Base-by-base conservation (phyloP, 2,113 vertebrate genomes). In the Melospiza melodia region DNA sequence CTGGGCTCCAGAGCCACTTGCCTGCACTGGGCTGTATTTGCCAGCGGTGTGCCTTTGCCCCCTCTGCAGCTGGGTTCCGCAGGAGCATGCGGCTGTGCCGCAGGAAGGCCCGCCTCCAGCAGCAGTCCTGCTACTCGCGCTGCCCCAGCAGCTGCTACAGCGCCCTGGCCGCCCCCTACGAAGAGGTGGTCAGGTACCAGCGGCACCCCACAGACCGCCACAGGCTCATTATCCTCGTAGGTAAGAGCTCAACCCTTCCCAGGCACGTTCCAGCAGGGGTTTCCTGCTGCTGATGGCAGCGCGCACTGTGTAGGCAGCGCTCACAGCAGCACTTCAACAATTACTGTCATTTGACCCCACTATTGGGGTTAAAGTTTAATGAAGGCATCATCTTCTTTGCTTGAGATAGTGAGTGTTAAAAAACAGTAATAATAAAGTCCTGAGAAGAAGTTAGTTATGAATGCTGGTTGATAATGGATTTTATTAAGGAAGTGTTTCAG, bases 101-200 rank as follows among this genome's bases (percentile, higher is more conserved):
- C 67, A 97, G 98, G 76, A 98, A 98, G 37, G 95, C 93, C 3
- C 94, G 94, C 74, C 94, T 93, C 94, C 92, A 76, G 67, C 98
- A 95, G 88, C 97, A 96, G 21, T 95, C 91, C 7, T 98, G 97
- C 87, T 93, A 92, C 10, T 31, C 73, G 4, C 94, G 95, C 46
- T 98, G 98, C 21, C 91, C 98, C 46, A 92, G 95, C 94, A 97
- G 96, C 97, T 98, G 98, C 95, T 96, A 43, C 85, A 93, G 84
- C 27, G 12, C 96, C 4, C 76, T 93, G 48, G 96, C 96, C 30
- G 97, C 97, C 59, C 98, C 99, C 0, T 99, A 99, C 4, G 99
- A 99, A 95, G 99, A 99, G 94, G 99, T 99, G 93, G 98, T 98
- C 62, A 97, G 98, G 66, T 99, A 99, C 98, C 99, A 99, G 97